Evolutionary conservation across 1,140 invertebrate species (phyloP).

Genomic region (Drosophila neocordata): DNA sequence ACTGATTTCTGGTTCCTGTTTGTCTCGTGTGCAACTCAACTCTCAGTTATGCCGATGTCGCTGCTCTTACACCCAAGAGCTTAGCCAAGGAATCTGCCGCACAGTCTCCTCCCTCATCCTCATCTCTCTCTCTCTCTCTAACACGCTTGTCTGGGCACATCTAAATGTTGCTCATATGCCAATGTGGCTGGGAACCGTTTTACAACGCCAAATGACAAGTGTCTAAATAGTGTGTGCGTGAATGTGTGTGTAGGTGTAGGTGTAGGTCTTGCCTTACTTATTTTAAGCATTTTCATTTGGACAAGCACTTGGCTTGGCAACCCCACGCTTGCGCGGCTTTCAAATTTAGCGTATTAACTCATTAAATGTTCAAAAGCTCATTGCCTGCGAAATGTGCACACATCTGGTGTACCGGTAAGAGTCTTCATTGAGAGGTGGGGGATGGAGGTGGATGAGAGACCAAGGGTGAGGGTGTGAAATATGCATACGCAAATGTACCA

Average conservation of each 20-base stretch:
- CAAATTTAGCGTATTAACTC: conserved; percentile 78
- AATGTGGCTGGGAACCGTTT: conserved; percentile 47
- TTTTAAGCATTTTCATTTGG: conserved; percentile 57
- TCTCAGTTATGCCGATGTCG: conserved; percentile 34
- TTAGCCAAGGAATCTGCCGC: conserved; percentile 42
- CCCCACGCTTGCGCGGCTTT: conserved; percentile 71
- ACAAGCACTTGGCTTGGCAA: conserved; percentile 50
- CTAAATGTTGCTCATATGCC: conserved; percentile 48
- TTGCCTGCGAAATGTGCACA: conserved; percentile 78
- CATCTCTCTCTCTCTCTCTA: neutral
- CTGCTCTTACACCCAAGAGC: conserved; percentile 56
- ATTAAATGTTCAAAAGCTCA: conserved; percentile 78
- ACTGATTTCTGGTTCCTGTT: conserved; percentile 17
- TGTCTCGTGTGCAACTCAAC: conserved; percentile 33
- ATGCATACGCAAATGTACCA: conserved; percentile 52
- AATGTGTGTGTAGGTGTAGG: conserved; percentile 16
- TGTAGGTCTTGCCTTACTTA: conserved; percentile 26
- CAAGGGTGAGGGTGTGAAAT: conserved; percentile 55
- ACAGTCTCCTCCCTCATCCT: neutral
- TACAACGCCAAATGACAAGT: conserved; percentile 69
- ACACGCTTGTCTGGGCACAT: conserved; percentile 47
- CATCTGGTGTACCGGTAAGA: conserved; percentile 33
- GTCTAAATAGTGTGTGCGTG: conserved; percentile 42
- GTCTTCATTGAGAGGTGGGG: neutral
- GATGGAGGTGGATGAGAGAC: neutral